phyloP scores from a whole-genome alignment of 1,140 invertebrate genomes.

The Drosophila athabasca region DNA sequence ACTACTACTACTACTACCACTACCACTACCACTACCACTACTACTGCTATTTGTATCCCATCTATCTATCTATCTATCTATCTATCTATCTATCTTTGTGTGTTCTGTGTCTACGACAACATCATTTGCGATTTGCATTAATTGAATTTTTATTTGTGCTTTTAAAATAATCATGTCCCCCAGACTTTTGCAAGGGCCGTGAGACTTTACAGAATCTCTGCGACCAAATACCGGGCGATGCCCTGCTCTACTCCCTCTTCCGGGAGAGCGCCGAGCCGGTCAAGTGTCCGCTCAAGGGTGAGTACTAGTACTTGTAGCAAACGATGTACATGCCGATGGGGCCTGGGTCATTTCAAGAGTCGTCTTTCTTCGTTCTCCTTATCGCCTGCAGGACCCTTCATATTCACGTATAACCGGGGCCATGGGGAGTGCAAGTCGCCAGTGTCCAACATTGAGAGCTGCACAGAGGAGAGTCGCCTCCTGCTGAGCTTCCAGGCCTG shows the following conservation, averaged over 20 bases:
- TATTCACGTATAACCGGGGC: slow-evolving; percentile 88
- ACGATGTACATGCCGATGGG: neutral
- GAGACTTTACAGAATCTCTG: slow-evolving; percentile 91
- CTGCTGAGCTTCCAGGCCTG: slow-evolving; percentile 96
- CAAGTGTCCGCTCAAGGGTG: slow-evolving; percentile 91
- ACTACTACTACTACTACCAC: slow-evolving; percentile 27
- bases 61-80: too few relatives aligned
- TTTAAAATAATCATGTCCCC: slow-evolving; percentile 84
- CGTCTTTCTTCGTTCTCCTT: slow-evolving; percentile 9
- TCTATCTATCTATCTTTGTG: slow-evolving; percentile 28
- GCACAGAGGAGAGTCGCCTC: slow-evolving; percentile 93
- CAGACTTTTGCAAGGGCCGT: slow-evolving; percentile 91
- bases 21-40: slow-evolving; percentile 15
- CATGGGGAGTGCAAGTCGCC: slow-evolving; percentile 93
- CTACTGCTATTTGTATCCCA: slow-evolving; percentile 35
- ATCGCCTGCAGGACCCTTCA: slow-evolving; percentile 72
- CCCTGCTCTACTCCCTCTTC: slow-evolving; percentile 94
- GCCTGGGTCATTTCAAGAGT: slow-evolving; percentile 28
- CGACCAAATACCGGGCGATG: slow-evolving; percentile 93
- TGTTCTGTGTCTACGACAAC: slow-evolving; percentile 52
- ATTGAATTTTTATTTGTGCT: slow-evolving; percentile 81
- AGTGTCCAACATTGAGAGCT: slow-evolving; percentile 93
- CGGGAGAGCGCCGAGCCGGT: slow-evolving; percentile 91
- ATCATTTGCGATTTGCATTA: slow-evolving; percentile 81
- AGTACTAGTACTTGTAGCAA: slow-evolving; percentile 39